Percentiles rank a stretch among this genome's conserved stretches.
Evolutionary conservation across 1,140 invertebrate genomes (phyloP).

Genomic region (Bursaphelenchus mucronatus): DNA sequence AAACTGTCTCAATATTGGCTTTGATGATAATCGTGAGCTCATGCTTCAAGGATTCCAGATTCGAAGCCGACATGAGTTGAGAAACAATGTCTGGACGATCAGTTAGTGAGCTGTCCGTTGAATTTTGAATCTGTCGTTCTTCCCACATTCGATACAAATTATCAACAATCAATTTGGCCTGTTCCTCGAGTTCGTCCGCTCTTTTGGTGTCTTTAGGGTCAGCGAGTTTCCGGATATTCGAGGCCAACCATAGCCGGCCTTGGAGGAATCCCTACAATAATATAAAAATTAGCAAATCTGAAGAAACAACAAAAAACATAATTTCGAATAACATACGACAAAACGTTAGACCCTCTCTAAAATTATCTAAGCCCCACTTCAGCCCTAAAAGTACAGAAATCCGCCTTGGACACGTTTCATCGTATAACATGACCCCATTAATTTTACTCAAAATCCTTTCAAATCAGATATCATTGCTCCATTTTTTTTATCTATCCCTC

Average conservation of each 20-base stretch:
- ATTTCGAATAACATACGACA: background rate
- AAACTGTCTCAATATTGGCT: conserved; percentile 83
- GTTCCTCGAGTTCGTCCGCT: conserved; percentile 78
- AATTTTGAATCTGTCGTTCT: conserved; percentile 66
- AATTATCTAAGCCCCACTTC: too few species aligned
- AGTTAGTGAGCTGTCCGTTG: conserved; percentile 65
- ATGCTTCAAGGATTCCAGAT: conserved; percentile 70
- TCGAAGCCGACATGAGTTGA: conserved; percentile 67
- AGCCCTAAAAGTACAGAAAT: too few species aligned
- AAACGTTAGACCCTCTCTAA: too few species aligned
- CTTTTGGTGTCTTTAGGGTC: conserved; percentile 76
- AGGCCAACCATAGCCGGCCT: conserved; percentile 53
- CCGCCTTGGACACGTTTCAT: too few species aligned
- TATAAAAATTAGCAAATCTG: conserved; percentile 13
- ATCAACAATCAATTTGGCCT: conserved; percentile 86
- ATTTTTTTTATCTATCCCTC: too few species aligned
- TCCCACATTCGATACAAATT: conserved; percentile 85
- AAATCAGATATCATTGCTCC: too few species aligned
- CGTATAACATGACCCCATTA: too few species aligned
- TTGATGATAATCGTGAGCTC: conserved; percentile 70
- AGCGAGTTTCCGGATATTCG: conserved; percentile 72
- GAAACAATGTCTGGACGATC: conserved; percentile 72
- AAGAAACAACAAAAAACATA: conserved; percentile 12
- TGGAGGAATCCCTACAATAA: conserved; percentile 56
- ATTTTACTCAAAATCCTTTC: too few species aligned